These are phyloP conservation scores for Drosophila nikananu DNA, from an alignment of 1,140 invertebrate genomes.

Conservation along the genomic window DNA sequence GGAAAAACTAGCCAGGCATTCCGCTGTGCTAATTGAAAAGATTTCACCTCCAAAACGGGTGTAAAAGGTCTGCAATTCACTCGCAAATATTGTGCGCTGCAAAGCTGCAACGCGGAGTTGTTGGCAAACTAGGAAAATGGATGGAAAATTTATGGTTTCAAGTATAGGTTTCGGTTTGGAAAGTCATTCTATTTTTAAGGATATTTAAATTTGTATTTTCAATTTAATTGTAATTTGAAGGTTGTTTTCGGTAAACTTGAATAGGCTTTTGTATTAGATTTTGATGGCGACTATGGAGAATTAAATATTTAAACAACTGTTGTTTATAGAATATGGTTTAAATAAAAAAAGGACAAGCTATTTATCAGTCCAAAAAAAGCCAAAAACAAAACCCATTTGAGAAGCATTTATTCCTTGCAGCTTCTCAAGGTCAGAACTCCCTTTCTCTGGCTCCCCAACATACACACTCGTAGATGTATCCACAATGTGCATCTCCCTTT, in stretches of 20 bases:
- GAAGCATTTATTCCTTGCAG: background rate
- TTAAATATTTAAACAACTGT: background rate
- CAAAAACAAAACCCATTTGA: background rate
- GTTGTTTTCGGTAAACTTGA: too few relatives aligned
- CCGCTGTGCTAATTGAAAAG: conserved; percentile 40
- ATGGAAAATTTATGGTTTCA: background rate
- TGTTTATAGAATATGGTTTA: background rate
- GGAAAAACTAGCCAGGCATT: conserved; percentile 25
- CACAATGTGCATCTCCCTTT: conserved; percentile 28
- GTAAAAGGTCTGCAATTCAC: conserved; percentile 12
- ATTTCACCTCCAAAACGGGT: conserved; percentile 21
- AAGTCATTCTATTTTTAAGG: background rate
- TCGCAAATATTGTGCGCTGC: background rate
- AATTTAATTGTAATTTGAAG: too few relatives aligned
- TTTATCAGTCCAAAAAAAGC: background rate
- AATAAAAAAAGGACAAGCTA: too few relatives aligned
- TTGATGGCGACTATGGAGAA: too few relatives aligned
- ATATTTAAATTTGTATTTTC: background rate
- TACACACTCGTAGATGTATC: background rate
- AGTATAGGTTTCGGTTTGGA: background rate
- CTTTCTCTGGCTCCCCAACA: conserved; percentile 1
- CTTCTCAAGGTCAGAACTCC: conserved; percentile 44
- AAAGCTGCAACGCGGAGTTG: background rate
- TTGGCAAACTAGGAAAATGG: background rate
- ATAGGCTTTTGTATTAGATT: too few relatives aligned